Percentiles rank a stretch among this genome's conserved stretches.
Conservation (phyloP, 2,888 invertebrate species). For the Myopa testacea region DNA sequence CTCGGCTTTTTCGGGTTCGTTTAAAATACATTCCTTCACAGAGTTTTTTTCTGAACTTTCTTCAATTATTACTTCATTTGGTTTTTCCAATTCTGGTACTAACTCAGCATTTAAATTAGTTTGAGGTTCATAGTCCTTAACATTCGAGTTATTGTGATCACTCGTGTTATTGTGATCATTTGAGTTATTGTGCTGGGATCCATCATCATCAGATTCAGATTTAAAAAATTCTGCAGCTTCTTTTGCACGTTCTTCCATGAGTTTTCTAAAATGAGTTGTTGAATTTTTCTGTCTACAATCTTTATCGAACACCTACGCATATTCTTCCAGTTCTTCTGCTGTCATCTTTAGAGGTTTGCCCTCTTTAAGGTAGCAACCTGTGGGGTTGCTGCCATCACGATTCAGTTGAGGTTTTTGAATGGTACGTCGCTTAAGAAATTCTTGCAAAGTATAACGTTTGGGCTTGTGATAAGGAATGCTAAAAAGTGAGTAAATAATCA, state of each 20-base stretch:
- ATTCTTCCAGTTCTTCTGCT: conserved; percentile 73
- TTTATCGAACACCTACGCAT: conserved; percentile 70
- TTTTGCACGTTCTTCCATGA: conserved; percentile 78
- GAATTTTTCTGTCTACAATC: background rate
- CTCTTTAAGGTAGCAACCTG: background rate
- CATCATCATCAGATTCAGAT: conserved; percentile 71
- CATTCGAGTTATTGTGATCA: background rate
- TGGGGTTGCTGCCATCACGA: conserved; percentile 46
- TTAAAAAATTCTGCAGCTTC: conserved; percentile 82
- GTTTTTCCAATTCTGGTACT: background rate
- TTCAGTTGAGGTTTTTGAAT: conserved; percentile 54
- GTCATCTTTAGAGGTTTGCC: conserved; percentile 74
- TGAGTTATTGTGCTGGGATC: conserved; percentile 41
- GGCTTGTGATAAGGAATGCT: conserved; percentile 89
- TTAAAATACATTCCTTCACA: background rate
- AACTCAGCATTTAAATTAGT: background rate
- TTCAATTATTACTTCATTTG: background rate
- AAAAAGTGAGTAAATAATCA: conserved; percentile 6
- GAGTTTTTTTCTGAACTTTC: background rate
- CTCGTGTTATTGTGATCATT: background rate
- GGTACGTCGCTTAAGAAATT: conserved; percentile 74
- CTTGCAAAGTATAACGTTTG: conserved; percentile 81
- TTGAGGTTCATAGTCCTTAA: background rate
- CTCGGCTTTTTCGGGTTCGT: background rate
- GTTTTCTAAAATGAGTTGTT: conserved; percentile 69